Base-by-base conservation (phyloP, 2,113 vertebrate genomes). In the Actenoides hombroni region DNA sequence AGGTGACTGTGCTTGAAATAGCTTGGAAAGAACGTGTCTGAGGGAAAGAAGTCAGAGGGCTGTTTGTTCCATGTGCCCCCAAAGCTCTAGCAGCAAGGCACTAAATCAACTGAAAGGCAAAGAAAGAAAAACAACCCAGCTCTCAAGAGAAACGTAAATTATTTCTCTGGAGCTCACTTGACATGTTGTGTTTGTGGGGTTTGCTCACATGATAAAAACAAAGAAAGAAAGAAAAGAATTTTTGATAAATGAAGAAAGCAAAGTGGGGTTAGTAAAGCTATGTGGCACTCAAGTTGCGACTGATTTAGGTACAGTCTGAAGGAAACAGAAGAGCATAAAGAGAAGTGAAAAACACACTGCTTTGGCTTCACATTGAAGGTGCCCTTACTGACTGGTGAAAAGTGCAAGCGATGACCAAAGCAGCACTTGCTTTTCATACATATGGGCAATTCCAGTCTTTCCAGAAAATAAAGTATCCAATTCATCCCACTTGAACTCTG, bases 11-110 rank as follows among this genome's bases (percentile, higher is more conserved):
- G 67, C 84, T 94, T 94, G 83, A 92, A 95, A 95, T 92, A 94
- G 87, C 61, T 94, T 91, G 92, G 86, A 96, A 96, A 94, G 92
- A 95, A 92, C 9, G 3, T 68, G 71, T 78, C 92, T 95, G 83
- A 1, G 6, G 85, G 74, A n/a, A 88, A 69, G 65, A 80, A 93
- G 85, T 83, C 80, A 90, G 88, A 88, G 71, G 65, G 84, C 53
- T 90, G 71, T 65, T 95, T 91, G 91, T 88, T 97, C 88, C 63
- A 46, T 65, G 83, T 35, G 57, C 76, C 91, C 92, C 94, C 79
- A 94, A 53, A 88, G 69, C 68, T 83, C 59, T 42, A 92, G 94
- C 68, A 96, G 83, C 71, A 92, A 60, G 51, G 54, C 83, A 87
- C 70, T 95, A 94, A 94, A 96, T 94, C 83, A 93, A 6, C 37